Conservation (phyloP, 2,797 vertebrate genomes). For the Paratrypauchen microcephalus region DNA sequence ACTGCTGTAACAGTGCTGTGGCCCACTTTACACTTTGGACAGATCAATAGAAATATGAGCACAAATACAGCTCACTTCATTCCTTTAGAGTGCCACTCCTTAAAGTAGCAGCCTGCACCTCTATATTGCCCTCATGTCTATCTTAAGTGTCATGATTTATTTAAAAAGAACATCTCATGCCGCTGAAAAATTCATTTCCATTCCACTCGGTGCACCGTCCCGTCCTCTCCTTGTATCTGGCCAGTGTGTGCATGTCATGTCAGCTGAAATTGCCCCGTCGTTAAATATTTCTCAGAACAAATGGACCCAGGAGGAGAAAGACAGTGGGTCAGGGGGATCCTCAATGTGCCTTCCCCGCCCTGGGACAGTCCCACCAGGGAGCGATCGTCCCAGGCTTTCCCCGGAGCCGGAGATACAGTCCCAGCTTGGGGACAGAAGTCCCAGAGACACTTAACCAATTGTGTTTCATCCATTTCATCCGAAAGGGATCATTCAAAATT, state of each 20-base stretch:
- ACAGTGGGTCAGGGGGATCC: conserved; percentile 47
- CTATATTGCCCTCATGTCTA: conserved; percentile 75
- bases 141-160: conserved; percentile 85
- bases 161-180: conserved; percentile 82
- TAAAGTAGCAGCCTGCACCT: conserved; percentile 56
- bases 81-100: conserved; percentile 55
- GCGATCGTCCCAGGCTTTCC: conserved; percentile 46
- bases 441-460: conserved; percentile 76
- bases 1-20: conserved; percentile 56
- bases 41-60: conserved; percentile 21
- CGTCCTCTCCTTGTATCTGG: conserved; percentile 57
- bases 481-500: conserved; percentile 78
- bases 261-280: conserved; percentile 74
- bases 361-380: conserved; percentile 66
- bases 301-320: conserved; percentile 74
- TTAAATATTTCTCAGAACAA: conserved; percentile 89
- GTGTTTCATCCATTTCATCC: conserved; percentile 72
- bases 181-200: conserved; percentile 84
- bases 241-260: conserved; percentile 70
- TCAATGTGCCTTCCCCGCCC: conserved; percentile 32
- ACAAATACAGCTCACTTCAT: conserved; percentile 31
- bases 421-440: conserved; percentile 75
- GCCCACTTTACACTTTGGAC: conserved; percentile 52
- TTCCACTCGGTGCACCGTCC: conserved; percentile 70
- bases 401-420: conserved; percentile 43